phyloP scores from a whole-genome alignment of 1,140 invertebrate genomes.

The Drosophila santomea region DNA sequence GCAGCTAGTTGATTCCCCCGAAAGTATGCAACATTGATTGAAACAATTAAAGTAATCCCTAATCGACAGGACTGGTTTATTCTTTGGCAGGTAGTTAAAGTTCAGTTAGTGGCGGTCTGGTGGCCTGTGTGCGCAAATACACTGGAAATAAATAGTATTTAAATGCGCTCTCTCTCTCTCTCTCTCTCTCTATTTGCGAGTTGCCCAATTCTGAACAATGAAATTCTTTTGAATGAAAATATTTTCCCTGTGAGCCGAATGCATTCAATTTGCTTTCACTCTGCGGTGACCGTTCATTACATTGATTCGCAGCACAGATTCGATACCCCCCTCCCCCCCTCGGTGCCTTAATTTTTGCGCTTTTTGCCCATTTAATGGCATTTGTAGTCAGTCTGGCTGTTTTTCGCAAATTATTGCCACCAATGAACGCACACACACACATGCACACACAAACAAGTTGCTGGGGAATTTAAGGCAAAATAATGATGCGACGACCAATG shows the following conservation, averaged over 20 bases:
- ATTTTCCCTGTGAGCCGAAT: conserved; percentile 17
- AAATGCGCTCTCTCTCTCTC: too few relatives aligned
- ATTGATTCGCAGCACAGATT: conserved; percentile 52
- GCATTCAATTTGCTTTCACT: conserved; percentile 47
- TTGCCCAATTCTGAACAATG: too few relatives aligned
- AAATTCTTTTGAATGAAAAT: too few relatives aligned
- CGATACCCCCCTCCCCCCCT: not conserved
- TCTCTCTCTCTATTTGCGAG: too few relatives aligned
- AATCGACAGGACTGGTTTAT: conserved; percentile 40
- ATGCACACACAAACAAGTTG: conserved; percentile 7
- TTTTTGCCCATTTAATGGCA: conserved; percentile 42
- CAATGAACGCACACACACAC: conserved; percentile 6
- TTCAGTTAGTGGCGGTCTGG: not conserved
- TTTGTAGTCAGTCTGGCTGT: conserved; percentile 17
- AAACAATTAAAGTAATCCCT: conserved; percentile 51
- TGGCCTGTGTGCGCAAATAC: not conserved
- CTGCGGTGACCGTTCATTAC: conserved; percentile 52
- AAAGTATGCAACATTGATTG: conserved; percentile 51
- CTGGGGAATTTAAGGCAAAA: conserved; percentile 54
- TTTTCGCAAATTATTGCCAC: conserved; percentile 49
- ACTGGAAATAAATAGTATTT: not conserved
- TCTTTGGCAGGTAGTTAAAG: conserved; percentile 16
- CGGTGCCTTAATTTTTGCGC: conserved; percentile 34
- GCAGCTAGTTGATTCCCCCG: conserved; percentile 32
- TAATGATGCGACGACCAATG: conserved; percentile 40